Evolutionary conservation across 2,888 invertebrate species (phyloP).

Genomic region (Dascillus cervinus): DNA sequence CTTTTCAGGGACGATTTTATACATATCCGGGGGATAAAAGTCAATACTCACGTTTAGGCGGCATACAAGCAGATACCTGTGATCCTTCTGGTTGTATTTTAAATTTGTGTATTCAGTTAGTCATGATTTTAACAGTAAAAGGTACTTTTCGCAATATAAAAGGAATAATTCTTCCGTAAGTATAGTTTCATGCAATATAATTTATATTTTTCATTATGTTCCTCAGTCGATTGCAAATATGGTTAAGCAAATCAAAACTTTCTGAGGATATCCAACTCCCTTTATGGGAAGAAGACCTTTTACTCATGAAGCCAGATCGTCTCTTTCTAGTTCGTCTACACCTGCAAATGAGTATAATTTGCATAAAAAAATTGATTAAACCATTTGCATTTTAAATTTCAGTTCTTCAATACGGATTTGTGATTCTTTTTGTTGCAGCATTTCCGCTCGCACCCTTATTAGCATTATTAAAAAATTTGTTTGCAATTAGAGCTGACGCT

Average conservation of each 20-base stretch:
- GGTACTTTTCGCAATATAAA: constrained; percentile 46
- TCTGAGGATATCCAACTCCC: too few relatives aligned
- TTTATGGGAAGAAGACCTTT: constrained; percentile 38
- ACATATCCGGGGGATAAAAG: constrained; percentile 41
- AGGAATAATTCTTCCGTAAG: constrained; percentile 47
- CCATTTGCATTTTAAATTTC: constrained; percentile 11
- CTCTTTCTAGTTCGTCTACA: constrained; percentile 34
- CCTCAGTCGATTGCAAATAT: too few relatives aligned
- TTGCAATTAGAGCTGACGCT: constrained; percentile 46
- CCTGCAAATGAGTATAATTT: constrained; percentile 32
- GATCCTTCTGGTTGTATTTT: constrained; percentile 49
- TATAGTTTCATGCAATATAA: constrained; percentile 19
- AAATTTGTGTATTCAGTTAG: constrained; percentile 50
- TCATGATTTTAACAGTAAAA: constrained; percentile 51
- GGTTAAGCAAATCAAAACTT: too few relatives aligned
- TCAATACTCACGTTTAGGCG: constrained; percentile 19
- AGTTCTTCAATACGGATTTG: constrained; percentile 61
- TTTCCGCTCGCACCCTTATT: constrained; percentile 60
- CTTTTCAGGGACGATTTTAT: constrained; percentile 41
- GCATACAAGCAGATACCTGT: constrained; percentile 38
- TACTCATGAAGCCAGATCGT: constrained; percentile 27
- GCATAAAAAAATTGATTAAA: constrained; percentile 3
- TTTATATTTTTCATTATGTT: too few relatives aligned
- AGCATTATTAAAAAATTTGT: constrained; percentile 54
- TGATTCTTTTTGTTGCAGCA: constrained; percentile 57